Base-by-base conservation (phyloP, 2,888 invertebrate genomes). In the Galeopsomyia nigrocyanea region DNA sequence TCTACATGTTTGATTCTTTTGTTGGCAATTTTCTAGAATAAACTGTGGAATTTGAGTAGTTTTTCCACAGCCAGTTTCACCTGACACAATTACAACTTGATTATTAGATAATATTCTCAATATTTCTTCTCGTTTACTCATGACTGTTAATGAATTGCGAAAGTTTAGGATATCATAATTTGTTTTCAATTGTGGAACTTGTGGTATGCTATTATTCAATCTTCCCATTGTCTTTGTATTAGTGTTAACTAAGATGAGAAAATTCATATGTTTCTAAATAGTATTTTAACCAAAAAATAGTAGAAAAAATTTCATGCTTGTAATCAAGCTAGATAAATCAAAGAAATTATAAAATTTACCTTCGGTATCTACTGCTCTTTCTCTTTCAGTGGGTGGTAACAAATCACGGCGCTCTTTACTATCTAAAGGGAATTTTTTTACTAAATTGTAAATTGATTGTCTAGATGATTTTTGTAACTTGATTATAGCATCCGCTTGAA, bases 11-110 rank as follows among this genome's bases (percentile, higher is more conserved):
- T 89, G 89, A 70, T 90, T 89, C 78, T 85, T 88, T 79, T 83
- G 88, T 80, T 87, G 89, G 78, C 88, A 91, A 85, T 95, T 90
- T 80, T 98, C 96, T 76, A 99, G 87, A 77, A 99, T 91, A 81
- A 94, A 95, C 82, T 99, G 98, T 0, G 98, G 98, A 53, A 99
- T 90, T 89, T 98, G 98, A 0, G 98, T 98, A 0, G 97, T 97
- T 89, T 98, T 98, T 0, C 98, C 98, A 68, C 94, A 95, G 0
- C 97, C 98, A 0, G 98, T 97, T 79, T 96, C 95, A 0, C 94
- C 94, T 5, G 91, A 90, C 22, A 96, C 90, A 77, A 94, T 90
- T 22, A 93, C 85, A n/a, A 93, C 91, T 88, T 90, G 83, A 78
- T 79, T 81, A 0, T 77, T 71, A n/a, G 77, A 75, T 9, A 86